Percentiles rank a stretch among this genome's conserved stretches.
phyloP scores from a whole-genome alignment of 2,888 invertebrate genomes.

The Tenthredo scrophulariae region DNA sequence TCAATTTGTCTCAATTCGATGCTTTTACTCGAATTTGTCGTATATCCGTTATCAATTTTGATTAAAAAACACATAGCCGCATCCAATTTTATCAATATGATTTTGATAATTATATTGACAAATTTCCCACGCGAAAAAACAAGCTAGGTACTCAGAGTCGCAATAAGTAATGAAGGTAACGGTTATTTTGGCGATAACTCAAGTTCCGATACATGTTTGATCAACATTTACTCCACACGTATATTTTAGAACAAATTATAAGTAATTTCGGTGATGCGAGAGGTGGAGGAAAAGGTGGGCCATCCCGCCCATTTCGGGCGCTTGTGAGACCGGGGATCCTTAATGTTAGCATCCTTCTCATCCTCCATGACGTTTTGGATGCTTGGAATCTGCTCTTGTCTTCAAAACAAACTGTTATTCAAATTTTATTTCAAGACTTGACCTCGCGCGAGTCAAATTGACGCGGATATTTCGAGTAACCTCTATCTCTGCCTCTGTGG shows the following conservation, averaged over 20 bases:
- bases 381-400: background rate
- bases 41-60: background rate
- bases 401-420: slow-evolving; percentile 1
- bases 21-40: background rate
- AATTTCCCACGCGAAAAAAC: background rate
- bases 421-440: background rate
- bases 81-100: background rate
- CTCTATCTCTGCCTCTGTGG: too few relatives aligned
- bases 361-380: background rate
- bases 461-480: background rate
- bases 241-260: background rate
- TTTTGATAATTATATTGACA: background rate
- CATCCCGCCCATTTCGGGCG: background rate
- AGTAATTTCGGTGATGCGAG: background rate
- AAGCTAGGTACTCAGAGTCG: background rate
- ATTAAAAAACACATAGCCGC: background rate
- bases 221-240: background rate
- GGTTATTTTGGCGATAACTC: background rate
- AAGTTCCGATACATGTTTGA: background rate
- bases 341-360: background rate
- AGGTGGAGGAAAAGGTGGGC: background rate
- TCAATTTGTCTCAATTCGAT: slow-evolving; percentile 47
- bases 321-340: background rate
- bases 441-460: background rate
- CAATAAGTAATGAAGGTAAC: background rate